phyloP scores from a whole-genome alignment of 64 coral and sea anemone genomes.

The Actinia tenebrosa region DNA sequence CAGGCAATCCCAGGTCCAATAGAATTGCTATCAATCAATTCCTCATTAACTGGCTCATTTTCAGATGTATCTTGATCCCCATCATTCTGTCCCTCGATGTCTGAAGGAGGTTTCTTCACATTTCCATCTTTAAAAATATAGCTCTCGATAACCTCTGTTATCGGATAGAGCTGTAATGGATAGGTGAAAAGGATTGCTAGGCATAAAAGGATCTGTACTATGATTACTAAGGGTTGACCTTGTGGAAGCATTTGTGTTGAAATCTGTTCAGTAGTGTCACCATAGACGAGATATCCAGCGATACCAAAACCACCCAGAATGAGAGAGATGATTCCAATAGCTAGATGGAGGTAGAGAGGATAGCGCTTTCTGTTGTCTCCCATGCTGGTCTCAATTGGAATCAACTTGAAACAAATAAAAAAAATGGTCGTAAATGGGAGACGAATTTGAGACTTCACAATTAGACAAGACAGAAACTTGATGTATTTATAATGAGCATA shows the following conservation, averaged over 20 bases:
- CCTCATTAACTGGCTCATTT: background rate
- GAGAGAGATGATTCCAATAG: conserved; percentile 51
- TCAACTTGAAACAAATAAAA: conserved; percentile 39
- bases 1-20: background rate
- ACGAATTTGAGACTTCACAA: background rate
- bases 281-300: conserved; percentile 72
- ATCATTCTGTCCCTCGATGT: background rate
- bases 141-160: conserved; percentile 76
- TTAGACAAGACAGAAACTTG: background rate
- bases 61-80: background rate
- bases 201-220: conserved; percentile 57
- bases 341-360: conserved; percentile 74
- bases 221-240: conserved; percentile 32
- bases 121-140: conserved; percentile 58
- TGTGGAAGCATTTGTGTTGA: conserved; percentile 62
- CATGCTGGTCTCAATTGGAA: conserved; percentile 91
- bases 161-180: conserved; percentile 74
- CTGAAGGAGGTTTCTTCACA: background rate
- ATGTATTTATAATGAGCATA: too few species aligned
- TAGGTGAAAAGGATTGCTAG: conserved; percentile 79
- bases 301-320: conserved; percentile 79
- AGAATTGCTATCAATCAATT: background rate
- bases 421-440: background rate
- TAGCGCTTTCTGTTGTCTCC: conserved; percentile 73
- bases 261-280: conserved; percentile 65